phyloP scores from a whole-genome alignment of 2,888 invertebrate species.

The Elysia crispata region DNA sequence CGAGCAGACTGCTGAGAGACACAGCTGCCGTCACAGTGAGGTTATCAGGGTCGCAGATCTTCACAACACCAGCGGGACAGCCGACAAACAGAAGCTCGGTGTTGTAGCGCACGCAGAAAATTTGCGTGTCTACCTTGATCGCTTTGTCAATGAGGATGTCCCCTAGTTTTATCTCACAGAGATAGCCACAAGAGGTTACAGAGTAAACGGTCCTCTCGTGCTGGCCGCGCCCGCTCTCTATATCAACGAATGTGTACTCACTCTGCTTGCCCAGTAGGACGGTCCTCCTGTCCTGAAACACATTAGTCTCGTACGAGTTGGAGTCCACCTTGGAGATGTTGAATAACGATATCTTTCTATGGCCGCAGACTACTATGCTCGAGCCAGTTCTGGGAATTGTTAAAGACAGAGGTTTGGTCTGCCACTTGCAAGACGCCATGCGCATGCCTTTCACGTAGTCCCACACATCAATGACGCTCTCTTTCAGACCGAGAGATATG shows the following conservation, averaged over 20 bases:
- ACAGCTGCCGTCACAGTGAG: constrained; percentile 28
- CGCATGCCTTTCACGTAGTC: constrained; percentile 31
- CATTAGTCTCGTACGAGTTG: constrained; percentile 37
- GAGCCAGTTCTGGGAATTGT: constrained; percentile 34
- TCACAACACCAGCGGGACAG: constrained; percentile 40
- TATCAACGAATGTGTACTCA: constrained; percentile 45
- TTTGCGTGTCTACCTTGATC: constrained; percentile 31
- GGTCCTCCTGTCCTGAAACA: constrained; percentile 38
- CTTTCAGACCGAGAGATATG: constrained; percentile 20
- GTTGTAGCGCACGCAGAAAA: constrained; percentile 35
- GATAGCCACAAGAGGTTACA: constrained; percentile 41
- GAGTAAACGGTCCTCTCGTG: constrained; percentile 30
- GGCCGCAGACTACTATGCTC: constrained; percentile 37
- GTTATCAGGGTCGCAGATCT: constrained; percentile 41
- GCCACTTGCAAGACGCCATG: constrained; percentile 39
- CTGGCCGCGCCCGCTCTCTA: constrained; percentile 36
- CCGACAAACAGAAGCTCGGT: constrained; percentile 37
- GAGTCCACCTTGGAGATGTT: constrained; percentile 30
- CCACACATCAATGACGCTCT: constrained; percentile 32
- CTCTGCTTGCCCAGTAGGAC: constrained; percentile 44
- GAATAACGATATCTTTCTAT: constrained; percentile 39
- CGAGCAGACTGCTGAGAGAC: constrained; percentile 27
- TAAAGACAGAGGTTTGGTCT: constrained; percentile 29
- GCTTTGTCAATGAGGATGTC: constrained; percentile 42
- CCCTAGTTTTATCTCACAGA: constrained; percentile 41